These are phyloP conservation scores for Balaeniceps rex DNA, from an alignment of 2,113 vertebrate species.

Conservation along the genomic window DNA sequence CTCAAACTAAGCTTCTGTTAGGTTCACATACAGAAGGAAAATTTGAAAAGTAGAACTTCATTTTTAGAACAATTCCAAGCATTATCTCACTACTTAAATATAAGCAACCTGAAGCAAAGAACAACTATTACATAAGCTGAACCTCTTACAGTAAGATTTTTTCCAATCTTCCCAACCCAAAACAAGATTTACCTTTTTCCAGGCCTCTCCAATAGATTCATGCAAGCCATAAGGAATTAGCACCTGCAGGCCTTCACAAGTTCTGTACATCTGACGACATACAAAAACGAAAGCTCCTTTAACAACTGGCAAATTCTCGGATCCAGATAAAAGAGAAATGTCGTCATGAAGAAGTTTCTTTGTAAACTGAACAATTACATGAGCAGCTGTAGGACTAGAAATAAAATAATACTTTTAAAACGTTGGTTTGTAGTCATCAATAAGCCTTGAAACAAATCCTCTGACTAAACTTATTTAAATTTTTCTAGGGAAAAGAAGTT, in stretches of 20 bases:
- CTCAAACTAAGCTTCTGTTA: background rate
- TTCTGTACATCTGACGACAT: slow-evolving; percentile 91
- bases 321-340: slow-evolving; percentile 67
- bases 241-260: slow-evolving; percentile 88
- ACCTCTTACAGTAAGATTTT: background rate
- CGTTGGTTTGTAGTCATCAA: background rate
- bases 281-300: slow-evolving; percentile 92
- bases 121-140: background rate
- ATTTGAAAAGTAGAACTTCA: background rate
- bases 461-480: background rate
- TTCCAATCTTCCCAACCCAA: background rate
- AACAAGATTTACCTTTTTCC: slow-evolving; percentile 84
- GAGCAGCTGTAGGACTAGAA: slow-evolving; percentile 80
- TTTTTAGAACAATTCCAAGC: background rate
- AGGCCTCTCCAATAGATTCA: slow-evolving; percentile 78
- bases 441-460: background rate
- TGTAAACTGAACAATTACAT: slow-evolving; percentile 85
- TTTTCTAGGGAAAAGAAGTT: background rate
- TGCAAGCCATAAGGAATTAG: slow-evolving; percentile 84
- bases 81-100: background rate
- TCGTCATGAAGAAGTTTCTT: slow-evolving; percentile 84
- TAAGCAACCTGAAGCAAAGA: background rate
- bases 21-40: background rate
- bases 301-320: slow-evolving; percentile 63
- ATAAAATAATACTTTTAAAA: slow-evolving; percentile 21